Conservation (phyloP, 2,888 invertebrate genomes). For the Serripes groenlandicus region DNA sequence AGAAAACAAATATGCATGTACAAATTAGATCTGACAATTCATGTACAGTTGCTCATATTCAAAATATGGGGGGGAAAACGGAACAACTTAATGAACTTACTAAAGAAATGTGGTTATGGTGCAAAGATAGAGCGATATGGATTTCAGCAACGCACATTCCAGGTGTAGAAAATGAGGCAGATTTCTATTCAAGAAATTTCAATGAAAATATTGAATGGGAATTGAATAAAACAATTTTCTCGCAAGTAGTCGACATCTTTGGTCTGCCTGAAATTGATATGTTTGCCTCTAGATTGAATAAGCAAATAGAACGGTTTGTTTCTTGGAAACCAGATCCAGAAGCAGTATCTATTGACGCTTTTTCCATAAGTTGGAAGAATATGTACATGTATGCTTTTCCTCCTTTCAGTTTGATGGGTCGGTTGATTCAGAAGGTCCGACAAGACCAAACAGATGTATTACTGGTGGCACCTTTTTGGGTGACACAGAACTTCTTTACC, state of each 20-base stretch:
- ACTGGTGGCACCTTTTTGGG: conserved; percentile 41
- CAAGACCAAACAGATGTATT: conserved; percentile 38
- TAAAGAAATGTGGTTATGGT: conserved; percentile 16
- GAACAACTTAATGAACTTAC: background rate
- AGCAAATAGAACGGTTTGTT: conserved; percentile 23
- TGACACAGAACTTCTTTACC: conserved; percentile 41
- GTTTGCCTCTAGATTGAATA: conserved; percentile 30
- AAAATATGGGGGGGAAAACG: conserved; percentile 11
- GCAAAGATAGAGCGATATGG: conserved; percentile 12
- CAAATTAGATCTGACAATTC: conserved; percentile 14
- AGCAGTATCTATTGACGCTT: conserved; percentile 29
- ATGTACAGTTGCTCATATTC: conserved; percentile 14
- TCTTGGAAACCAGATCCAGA: conserved; percentile 33
- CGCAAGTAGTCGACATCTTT: background rate
- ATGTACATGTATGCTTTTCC: conserved; percentile 36
- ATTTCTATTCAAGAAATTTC: conserved; percentile 10
- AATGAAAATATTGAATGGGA: conserved; percentile 37
- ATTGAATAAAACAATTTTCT: conserved; percentile 9
- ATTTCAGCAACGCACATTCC: conserved; percentile 8
- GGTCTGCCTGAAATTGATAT: conserved; percentile 22
- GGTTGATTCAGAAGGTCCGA: conserved; percentile 33
- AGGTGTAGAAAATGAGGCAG: conserved; percentile 18
- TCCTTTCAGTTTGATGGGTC: conserved; percentile 41
- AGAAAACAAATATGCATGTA: conserved; percentile 9
- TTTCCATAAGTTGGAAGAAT: conserved; percentile 29